Conservation (phyloP, 2,888 invertebrate genomes). For the Diaphora mendica region DNA sequence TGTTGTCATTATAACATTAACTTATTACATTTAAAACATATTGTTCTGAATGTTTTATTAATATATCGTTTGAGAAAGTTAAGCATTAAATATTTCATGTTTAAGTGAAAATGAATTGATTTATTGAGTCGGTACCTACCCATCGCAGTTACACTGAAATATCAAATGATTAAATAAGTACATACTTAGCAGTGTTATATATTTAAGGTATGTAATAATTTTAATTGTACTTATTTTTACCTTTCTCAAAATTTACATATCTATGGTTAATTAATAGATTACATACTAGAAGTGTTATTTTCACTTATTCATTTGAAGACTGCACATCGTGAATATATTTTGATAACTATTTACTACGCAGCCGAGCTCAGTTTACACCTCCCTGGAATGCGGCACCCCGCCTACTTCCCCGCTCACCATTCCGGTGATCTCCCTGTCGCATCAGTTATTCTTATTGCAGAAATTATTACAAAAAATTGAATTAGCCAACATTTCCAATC, state of each 20-base stretch:
- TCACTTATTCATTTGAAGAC: slow-evolving; percentile 72
- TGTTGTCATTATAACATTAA: slow-evolving; percentile 58
- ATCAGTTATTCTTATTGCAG: too few species aligned
- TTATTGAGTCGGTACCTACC: slow-evolving; percentile 27
- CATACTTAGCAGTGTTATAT: slow-evolving; percentile 45
- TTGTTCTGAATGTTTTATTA: slow-evolving; percentile 52
- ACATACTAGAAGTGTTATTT: slow-evolving; percentile 56
- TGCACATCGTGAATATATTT: slow-evolving; percentile 77
- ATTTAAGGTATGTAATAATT: slow-evolving; percentile 26
- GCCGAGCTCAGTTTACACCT: too few species aligned
- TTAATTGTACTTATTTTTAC: slow-evolving; percentile 42
- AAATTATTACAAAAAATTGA: too few species aligned
- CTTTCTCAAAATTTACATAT: slow-evolving; percentile 69
- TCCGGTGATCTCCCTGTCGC: too few species aligned
- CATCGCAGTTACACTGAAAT: slow-evolving; percentile 15
- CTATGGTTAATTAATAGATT: slow-evolving; percentile 70
- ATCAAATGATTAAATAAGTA: slow-evolving; percentile 30
- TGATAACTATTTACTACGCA: slow-evolving; percentile 58
- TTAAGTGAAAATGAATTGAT: slow-evolving; percentile 39
- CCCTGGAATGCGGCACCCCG: too few species aligned
- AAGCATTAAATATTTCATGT: slow-evolving; percentile 16
- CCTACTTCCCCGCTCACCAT: too few species aligned
- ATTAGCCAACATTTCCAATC: too few species aligned
- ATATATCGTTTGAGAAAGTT: slow-evolving; percentile 37
- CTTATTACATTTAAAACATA: slow-evolving; percentile 38